Percentiles rank a stretch among this genome's conserved stretches.
Conservation (phyloP, 2,888 invertebrate genomes). For the Galerucella nymphaeae region DNA sequence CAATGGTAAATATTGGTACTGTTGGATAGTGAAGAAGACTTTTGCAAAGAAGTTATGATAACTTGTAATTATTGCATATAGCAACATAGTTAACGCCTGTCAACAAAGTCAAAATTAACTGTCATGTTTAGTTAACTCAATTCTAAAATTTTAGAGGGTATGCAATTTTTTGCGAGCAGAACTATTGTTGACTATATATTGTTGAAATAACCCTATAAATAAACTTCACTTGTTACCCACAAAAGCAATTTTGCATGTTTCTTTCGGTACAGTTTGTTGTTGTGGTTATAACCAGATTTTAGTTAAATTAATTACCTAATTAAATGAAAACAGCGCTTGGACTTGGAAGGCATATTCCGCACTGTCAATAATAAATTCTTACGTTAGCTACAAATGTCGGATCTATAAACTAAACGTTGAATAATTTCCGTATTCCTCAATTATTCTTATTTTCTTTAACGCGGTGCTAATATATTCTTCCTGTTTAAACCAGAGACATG, state of each 20-base stretch:
- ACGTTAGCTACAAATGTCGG: slow-evolving; percentile 27
- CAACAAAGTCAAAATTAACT: too few species aligned
- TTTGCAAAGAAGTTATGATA: too few species aligned
- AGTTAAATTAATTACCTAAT: slow-evolving; percentile 6
- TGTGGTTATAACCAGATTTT: background rate
- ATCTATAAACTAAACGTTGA: slow-evolving; percentile 42
- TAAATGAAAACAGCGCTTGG: background rate
- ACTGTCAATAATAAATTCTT: slow-evolving; percentile 25
- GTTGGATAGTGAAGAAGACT: too few species aligned
- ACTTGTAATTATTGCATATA: too few species aligned
- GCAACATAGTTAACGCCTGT: too few species aligned
- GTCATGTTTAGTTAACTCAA: too few species aligned
- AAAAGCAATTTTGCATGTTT: background rate
- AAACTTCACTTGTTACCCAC: too few species aligned
- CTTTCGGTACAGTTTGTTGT: background rate
- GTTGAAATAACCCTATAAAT: too few species aligned
- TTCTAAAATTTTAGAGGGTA: too few species aligned
- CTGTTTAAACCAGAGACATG: slow-evolving; percentile 53
- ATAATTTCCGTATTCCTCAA: slow-evolving; percentile 51
- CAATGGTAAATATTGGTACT: too few species aligned
- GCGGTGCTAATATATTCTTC: slow-evolving; percentile 55
- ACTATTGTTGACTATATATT: too few species aligned
- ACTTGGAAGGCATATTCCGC: background rate
- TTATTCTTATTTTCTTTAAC: slow-evolving; percentile 42
- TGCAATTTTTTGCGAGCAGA: too few species aligned